These are phyloP conservation scores for Lycaon pictus DNA, from an alignment of 2,113 vertebrate species.

Conservation along the genomic window DNA sequence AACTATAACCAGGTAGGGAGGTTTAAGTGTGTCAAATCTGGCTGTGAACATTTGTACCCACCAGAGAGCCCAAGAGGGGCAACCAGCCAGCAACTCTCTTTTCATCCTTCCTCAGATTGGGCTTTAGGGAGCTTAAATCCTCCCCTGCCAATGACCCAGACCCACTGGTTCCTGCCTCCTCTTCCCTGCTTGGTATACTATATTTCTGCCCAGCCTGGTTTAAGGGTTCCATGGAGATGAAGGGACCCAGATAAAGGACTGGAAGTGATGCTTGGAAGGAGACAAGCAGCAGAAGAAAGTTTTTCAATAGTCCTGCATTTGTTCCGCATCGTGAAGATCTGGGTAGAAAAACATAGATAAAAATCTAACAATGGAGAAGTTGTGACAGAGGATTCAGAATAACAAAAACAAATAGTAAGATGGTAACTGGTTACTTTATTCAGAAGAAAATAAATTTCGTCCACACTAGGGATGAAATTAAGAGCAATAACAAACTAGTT, in stretches of 20 bases:
- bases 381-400: background rate
- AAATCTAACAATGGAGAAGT: background rate
- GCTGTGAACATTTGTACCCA: background rate
- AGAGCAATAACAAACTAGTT: background rate
- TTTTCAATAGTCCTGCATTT: background rate
- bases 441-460: background rate
- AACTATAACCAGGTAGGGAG: background rate
- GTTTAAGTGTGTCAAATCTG: background rate
- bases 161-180: background rate
- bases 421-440: background rate
- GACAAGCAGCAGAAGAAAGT: background rate
- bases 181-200: background rate
- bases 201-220: background rate
- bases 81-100: background rate
- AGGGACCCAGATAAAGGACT: background rate
- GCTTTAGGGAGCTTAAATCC: background rate
- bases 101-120: background rate
- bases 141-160: background rate
- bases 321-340: background rate
- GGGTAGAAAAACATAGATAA: background rate
- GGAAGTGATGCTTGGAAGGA: background rate
- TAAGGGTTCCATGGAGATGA: background rate
- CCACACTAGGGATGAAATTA: background rate
- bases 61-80: background rate
- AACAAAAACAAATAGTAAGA: background rate